Evolutionary conservation across 2,888 invertebrate genomes (phyloP).

Genomic region (Microdon myrmicae): DNA sequence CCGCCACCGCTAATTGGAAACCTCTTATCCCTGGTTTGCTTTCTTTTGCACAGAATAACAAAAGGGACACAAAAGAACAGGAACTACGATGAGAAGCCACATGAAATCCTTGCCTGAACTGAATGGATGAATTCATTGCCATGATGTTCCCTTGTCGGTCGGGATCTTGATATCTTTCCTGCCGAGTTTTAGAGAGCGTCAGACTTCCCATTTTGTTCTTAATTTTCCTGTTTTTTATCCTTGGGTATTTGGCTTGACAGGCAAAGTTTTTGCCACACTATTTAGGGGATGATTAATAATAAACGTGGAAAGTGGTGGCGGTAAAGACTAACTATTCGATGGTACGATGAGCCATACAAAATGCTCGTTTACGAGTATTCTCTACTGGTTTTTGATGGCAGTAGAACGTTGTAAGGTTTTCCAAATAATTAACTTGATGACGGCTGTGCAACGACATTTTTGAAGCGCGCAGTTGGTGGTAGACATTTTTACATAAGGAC

Average conservation of each 20-base stretch:
- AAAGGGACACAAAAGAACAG: too few species aligned
- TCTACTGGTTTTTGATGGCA: slow-evolving; percentile 1
- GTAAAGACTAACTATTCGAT: neutral
- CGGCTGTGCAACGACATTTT: slow-evolving; percentile 19
- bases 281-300: slow-evolving; percentile 49
- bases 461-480: slow-evolving; percentile 3
- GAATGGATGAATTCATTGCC: slow-evolving; percentile 33
- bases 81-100: too few species aligned
- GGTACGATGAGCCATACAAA: too few species aligned
- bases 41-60: too few species aligned
- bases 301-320: slow-evolving; percentile 1
- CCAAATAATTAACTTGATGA: slow-evolving; percentile 49
- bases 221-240: slow-evolving; percentile 11
- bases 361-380: too few species aligned
- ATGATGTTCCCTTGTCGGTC: neutral
- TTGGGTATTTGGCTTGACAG: slow-evolving; percentile 38
- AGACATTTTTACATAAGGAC: slow-evolving; percentile 10
- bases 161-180: neutral
- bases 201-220: slow-evolving; percentile 2
- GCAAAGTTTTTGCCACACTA: slow-evolving; percentile 42
- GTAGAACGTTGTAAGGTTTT: slow-evolving; percentile 29
- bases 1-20: slow-evolving; percentile 51
- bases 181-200: slow-evolving; percentile 1
- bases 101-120: slow-evolving; percentile 43
- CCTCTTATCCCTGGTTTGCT: slow-evolving; percentile 44